Evolutionary conservation across 2,888 invertebrate genomes (phyloP).

Genomic region (Chironomus riparius): DNA sequence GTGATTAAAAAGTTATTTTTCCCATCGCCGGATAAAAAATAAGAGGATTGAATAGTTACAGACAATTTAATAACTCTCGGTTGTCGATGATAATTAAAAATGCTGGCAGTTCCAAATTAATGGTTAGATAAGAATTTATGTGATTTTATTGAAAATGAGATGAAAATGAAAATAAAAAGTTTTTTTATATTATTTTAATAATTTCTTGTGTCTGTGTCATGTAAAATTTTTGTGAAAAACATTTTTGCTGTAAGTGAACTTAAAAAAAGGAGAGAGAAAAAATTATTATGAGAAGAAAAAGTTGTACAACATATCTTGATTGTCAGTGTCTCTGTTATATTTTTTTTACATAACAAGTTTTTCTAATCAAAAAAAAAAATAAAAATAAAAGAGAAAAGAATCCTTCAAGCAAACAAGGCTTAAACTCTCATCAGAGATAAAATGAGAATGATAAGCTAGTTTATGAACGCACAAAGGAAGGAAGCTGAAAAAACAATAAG

Average conservation of each 20-base stretch:
- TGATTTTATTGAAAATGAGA: too few relatives aligned
- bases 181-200: not conserved
- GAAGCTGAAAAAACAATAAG: not conserved
- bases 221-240: not conserved
- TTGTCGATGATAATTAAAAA: too few relatives aligned
- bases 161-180: too few relatives aligned
- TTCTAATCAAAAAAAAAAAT: not conserved
- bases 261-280: not conserved
- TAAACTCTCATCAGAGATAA: constrained; percentile 2
- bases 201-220: not conserved
- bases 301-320: not conserved
- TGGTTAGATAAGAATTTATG: not conserved
- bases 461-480: not conserved
- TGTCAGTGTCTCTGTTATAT: not conserved
- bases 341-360: not conserved
- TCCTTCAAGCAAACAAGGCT: not conserved
- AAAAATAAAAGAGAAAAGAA: not conserved
- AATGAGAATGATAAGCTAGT: constrained; percentile 4
- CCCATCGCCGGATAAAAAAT: not conserved
- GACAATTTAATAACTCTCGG: too few relatives aligned
- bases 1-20: not conserved
- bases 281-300: not conserved
- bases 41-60: not conserved
- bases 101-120: not conserved
- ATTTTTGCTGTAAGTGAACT: not conserved